phyloP scores from a whole-genome alignment of 2,797 vertebrate species.

The Sphenopsis melanotis region DNA sequence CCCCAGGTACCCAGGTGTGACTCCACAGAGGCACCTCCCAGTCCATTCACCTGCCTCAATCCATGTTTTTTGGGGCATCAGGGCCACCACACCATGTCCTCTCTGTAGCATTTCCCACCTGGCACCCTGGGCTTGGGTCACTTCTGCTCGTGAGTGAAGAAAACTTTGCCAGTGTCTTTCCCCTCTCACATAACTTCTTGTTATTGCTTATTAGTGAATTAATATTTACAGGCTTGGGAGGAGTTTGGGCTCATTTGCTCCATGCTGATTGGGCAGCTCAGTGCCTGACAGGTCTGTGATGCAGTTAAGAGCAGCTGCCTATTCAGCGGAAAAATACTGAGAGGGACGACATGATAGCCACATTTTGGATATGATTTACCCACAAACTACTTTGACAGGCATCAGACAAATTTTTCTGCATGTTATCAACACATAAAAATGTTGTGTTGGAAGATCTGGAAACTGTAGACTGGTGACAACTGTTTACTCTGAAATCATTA shows the following conservation, averaged over 20 bases:
- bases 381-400: not conserved
- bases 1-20: not conserved
- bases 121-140: not conserved
- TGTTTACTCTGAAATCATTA: not conserved
- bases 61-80: not conserved
- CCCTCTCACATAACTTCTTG: not conserved
- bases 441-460: not conserved
- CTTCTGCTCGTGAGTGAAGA: not conserved
- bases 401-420: not conserved
- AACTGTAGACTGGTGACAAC: not conserved
- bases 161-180: not conserved
- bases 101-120: not conserved
- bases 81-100: rapidly evolving
- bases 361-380: not conserved
- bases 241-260: not conserved
- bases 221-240: not conserved
- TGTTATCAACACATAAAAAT: not conserved
- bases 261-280: not conserved
- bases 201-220: not conserved
- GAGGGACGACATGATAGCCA: rapidly evolving
- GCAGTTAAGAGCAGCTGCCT: not conserved
- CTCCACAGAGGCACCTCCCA: not conserved
- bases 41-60: rapidly evolving
- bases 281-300: not conserved
- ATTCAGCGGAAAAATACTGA: not conserved